Base-by-base conservation (phyloP, 2,797 vertebrate genomes). In the Macropodus opercularis region DNA sequence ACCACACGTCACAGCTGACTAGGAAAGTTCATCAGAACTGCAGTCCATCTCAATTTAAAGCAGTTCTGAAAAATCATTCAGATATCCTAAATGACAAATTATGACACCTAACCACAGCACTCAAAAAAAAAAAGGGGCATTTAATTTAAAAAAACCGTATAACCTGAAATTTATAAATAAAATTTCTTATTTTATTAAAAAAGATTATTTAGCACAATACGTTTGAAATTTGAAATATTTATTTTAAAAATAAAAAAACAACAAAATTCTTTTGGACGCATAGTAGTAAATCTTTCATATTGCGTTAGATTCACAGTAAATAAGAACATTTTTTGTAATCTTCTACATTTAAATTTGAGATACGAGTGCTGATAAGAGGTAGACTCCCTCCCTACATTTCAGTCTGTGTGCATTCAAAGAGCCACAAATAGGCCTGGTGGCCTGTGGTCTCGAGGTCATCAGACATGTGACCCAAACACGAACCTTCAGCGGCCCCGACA, bases 361-460 rank as follows among this genome's bases (percentile, higher is more conserved):
- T 42, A 11, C 15, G 38, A 40, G 40, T 41, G 23, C 34, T 5
- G 31, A 23, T 23, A 56, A 31, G 46, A 53, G 53, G 9, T 39
- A 26, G 54, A 43, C 65, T 68, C 46, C 48, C 0, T 56, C 40
- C 47, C n/a, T 31, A 65, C 80, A 63, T 54, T 55, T 63, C 66
- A 70, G 76, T 57, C 55, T 21, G 24, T 35, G 49, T 18, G 41
- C 60, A 59, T 56, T 65, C 43, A 68, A 17, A 53, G 63, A 43
- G 52, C 76, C 77, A 75, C 61, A 72, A 65, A 71, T 67, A 59
- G 75, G 43, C 63, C 57, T 50, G 49, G 47, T 62, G 74, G 82
- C 65, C 77, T 63, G 78, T 27, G 69, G 74, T 49, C 48, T 81
- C 40, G 54, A 79, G 80, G 80, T 83, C 83, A 85, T 74, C 75